Conservation (phyloP, 1,140 invertebrate genomes). For the Drosophila teissieri region DNA sequence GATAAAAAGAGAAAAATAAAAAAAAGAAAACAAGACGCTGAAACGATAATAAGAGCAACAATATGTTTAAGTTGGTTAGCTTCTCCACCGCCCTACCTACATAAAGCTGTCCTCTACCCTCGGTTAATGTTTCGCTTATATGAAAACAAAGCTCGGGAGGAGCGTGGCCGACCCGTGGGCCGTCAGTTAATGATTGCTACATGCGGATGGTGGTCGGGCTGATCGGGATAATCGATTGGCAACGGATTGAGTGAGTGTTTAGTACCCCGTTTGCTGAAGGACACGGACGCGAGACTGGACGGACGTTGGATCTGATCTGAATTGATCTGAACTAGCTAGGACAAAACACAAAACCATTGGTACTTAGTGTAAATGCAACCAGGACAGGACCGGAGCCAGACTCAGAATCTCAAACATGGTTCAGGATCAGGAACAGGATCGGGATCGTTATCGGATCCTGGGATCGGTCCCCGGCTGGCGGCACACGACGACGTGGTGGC, state of each 20-base stretch:
- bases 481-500: constrained; percentile 46
- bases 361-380: constrained; percentile 54
- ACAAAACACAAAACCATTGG: constrained; percentile 43
- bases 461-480: constrained; percentile 26
- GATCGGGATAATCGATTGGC: background rate
- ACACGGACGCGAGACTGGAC: constrained; percentile 6
- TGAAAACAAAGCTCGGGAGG: background rate
- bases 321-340: constrained; percentile 17
- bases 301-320: constrained; percentile 14
- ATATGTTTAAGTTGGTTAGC: constrained; percentile 81
- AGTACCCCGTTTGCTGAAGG: background rate
- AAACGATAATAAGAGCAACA: constrained; percentile 84
- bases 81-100: constrained; percentile 73
- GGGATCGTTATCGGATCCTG: constrained; percentile 14
- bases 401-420: constrained; percentile 36
- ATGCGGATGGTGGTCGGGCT: background rate
- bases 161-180: background rate
- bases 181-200: background rate
- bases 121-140: background rate
- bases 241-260: background rate
- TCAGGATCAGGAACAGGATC: constrained; percentile 15
- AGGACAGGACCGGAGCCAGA: constrained; percentile 38
- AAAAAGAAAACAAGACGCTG: constrained; percentile 84
- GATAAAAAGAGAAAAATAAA: constrained; percentile 83
- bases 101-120: constrained; percentile 28